Evolutionary conservation across 2,888 invertebrate species (phyloP).

Genomic region (Pasiphila rectangulata): DNA sequence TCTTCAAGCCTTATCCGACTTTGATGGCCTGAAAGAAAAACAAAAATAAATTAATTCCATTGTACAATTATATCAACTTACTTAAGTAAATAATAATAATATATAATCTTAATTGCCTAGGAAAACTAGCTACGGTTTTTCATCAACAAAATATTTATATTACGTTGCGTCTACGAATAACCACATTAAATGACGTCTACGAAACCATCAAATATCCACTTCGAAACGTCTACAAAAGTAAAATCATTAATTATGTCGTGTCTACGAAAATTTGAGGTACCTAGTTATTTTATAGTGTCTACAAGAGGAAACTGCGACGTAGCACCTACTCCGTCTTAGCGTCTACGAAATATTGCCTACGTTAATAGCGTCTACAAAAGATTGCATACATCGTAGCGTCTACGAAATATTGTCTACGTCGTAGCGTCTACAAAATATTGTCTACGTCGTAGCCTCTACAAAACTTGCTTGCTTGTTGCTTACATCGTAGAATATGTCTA

Average conservation of each 20-base stretch:
- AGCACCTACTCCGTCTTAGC: neutral
- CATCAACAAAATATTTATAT: too few species aligned
- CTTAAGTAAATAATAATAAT: too few species aligned
- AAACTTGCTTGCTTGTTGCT: too few species aligned
- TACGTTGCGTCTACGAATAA: neutral
- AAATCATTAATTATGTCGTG: neutral
- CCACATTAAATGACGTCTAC: neutral
- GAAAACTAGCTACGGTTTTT: too few species aligned
- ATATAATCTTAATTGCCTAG: too few species aligned
- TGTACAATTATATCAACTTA: too few species aligned
- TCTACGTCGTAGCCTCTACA: neutral
- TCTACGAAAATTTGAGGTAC: neutral
- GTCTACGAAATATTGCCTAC: neutral
- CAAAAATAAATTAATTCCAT: neutral
- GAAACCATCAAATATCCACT: neutral
- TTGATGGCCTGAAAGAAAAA: slow-evolving; percentile 21
- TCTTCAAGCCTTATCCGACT: slow-evolving; percentile 20
- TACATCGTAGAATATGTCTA: too few species aligned
- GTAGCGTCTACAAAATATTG: slow-evolving; percentile 1
- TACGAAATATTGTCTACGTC: neutral
- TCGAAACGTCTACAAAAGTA: neutral
- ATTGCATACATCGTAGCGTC: neutral
- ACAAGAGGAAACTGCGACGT: neutral
- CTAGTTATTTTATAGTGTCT: too few species aligned
- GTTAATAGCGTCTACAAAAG: neutral